phyloP scores from a whole-genome alignment of 2,113 vertebrate genomes.

The Loxodonta africana region DNA sequence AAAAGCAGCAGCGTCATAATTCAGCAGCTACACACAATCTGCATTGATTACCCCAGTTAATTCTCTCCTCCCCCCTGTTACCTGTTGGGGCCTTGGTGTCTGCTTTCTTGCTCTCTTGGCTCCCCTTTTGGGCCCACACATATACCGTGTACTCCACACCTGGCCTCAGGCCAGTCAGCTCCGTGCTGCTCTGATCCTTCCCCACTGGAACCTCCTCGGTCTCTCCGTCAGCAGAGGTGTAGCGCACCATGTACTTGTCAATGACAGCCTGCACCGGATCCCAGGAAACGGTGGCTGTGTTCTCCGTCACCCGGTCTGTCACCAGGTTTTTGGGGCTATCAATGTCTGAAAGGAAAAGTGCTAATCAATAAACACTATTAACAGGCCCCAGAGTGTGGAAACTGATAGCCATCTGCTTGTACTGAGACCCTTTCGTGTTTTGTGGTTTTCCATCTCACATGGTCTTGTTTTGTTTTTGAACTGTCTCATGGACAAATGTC shows the following conservation, averaged over 20 bases:
- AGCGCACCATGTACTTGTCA: slow-evolving; percentile 90
- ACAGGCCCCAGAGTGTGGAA: background rate
- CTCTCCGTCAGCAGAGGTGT: slow-evolving; percentile 87
- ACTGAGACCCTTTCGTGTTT: background rate
- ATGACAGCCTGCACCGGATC: slow-evolving; percentile 86
- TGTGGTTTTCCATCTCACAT: background rate
- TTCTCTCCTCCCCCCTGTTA: slow-evolving; percentile 57
- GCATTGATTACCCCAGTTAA: background rate
- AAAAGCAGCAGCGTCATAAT: background rate
- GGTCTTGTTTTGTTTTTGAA: background rate
- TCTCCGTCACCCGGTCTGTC: slow-evolving; percentile 88
- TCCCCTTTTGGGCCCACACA: slow-evolving; percentile 88
- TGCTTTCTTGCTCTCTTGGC: slow-evolving; percentile 87
- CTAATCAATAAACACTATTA: background rate
- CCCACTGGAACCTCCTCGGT: slow-evolving; percentile 83
- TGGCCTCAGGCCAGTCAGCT: slow-evolving; percentile 86
- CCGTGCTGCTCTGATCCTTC: slow-evolving; percentile 84
- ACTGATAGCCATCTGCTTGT: background rate
- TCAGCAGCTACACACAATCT: background rate
- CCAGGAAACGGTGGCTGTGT: slow-evolving; percentile 89
- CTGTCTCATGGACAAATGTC: background rate
- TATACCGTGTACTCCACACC: slow-evolving; percentile 86
- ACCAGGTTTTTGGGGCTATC: slow-evolving; percentile 87
- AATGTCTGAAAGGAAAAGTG: slow-evolving; percentile 78
- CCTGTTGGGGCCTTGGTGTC: slow-evolving; percentile 88